Base-by-base conservation (phyloP, 2,797 vertebrate genomes). In the Linurgus olivaceus region DNA sequence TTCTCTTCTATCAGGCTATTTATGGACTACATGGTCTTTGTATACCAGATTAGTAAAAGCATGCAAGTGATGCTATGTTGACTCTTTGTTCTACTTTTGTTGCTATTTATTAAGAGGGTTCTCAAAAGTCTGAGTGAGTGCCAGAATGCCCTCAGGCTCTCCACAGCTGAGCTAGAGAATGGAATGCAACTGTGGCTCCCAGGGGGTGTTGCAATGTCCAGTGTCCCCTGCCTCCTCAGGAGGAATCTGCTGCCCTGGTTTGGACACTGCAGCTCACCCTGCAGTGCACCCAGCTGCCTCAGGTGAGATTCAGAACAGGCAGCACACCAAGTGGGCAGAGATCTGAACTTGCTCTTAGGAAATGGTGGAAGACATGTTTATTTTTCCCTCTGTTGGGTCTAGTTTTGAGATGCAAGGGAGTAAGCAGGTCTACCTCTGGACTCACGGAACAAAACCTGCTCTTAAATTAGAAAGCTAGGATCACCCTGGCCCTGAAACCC, bases 241-340 rank as follows among this genome's bases (percentile, higher is more conserved):
- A 70, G 45, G 40, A 80, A 52, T 37, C 37, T 40, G 14, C 8
- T 72, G 40, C 20, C 23, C 37, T 16, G 35, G 24, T 14, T 17
- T 28, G 57, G 68, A 58, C 40, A 26, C 24, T 1, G 3, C n/a
- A 44, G 57, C 19, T 44, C 63, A n/a, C 19, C 26, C 45, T 45
- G 13, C 14, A 21, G 50, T 6, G 26, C 10, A 2, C 6, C 35
- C 0, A 0, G 15, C 47, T 72, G 29, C 47, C 25, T 40, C 5
- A 2, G 24, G 21, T 40, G 29, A 26, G 10, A 51, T 50, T 45
- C 63, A 28, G 52, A 25, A 51, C 37, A 26, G 40, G 31, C 42
- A 79, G 35, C 6, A 2, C 16, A 16, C 9, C 0, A 6, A 37
- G 11, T 3, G 3, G 48, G 10, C 6, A 76, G 17, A 59, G 38